A percentile compares a stretch with the other conserved stretches of the same genome.
Conservation (phyloP, 2,888 invertebrate species). For the Siphonodentalium dalli region DNA sequence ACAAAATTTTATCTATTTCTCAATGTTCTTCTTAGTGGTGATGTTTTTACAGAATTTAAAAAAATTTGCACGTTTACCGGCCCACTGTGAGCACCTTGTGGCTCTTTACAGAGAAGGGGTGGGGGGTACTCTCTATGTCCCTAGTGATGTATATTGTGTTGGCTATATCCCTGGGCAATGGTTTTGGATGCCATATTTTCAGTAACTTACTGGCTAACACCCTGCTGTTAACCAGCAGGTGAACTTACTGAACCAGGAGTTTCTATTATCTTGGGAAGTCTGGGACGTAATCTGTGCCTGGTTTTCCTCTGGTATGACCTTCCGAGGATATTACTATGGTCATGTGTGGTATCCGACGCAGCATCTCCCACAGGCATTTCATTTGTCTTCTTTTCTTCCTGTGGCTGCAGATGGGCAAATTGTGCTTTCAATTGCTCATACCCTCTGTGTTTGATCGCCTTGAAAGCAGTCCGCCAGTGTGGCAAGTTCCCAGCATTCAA, state of each 20-base stretch:
- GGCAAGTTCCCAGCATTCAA: slow-evolving; percentile 41
- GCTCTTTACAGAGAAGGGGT: too few relatives aligned
- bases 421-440: slow-evolving; percentile 31
- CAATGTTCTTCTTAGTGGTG: too few relatives aligned
- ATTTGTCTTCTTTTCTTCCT: slow-evolving; percentile 18
- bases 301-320: slow-evolving; percentile 44
- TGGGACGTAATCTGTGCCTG: slow-evolving; percentile 39
- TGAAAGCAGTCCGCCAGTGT: slow-evolving; percentile 38
- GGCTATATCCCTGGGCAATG: too few relatives aligned
- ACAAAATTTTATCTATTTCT: too few relatives aligned
- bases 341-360: slow-evolving; percentile 13
- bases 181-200: too few relatives aligned
- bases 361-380: neutral
- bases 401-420: slow-evolving; percentile 27
- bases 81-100: too few relatives aligned
- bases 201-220: neutral
- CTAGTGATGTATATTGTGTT: too few relatives aligned
- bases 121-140: too few relatives aligned
- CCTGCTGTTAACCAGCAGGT: neutral
- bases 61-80: too few relatives aligned
- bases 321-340: slow-evolving; percentile 43
- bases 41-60: too few relatives aligned
- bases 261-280: slow-evolving; percentile 37
- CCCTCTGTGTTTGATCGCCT: slow-evolving; percentile 29
- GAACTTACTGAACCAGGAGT: slow-evolving; percentile 36